Evolutionary conservation across 2,113 vertebrate species (phyloP), one percentile per base, ranked within the genome.

Genomic region (Dermatemys mawii): DNA sequence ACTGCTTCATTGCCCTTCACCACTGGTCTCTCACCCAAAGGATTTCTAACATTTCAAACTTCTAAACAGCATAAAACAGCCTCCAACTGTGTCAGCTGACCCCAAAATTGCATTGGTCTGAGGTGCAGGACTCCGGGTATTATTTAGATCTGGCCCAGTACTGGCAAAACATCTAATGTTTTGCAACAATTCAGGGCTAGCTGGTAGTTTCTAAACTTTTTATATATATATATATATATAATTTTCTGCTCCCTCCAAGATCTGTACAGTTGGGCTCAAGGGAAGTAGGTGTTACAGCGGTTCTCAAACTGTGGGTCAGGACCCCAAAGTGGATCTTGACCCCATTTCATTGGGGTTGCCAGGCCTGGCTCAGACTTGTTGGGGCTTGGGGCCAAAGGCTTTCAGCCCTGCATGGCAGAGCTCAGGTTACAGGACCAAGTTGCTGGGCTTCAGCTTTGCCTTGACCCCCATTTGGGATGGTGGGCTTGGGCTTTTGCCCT

Each of bases 11-110:
- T 79, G 35, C 84, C 32, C 5, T 80, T 76, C 49, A 73, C 2
- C 1, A 41, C 4, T 8, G 6, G 4, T 63, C 49, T 24, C 5
- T 2, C 3, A 93, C 29, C 38, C 32, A 38, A 81, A 88, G 76
- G 19, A n/a, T 11, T 2, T 14, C 3, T 24, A 60, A 8, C 1
- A 0, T 49, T 90, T 51, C 41, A 78, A 6, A 12, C 3, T 17
- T 78, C 70, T 81, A 12, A 82, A 63, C 78, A 84, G 35, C 46
- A 44, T 8, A 10, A 53, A 87, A 89, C 93, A 8, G 2, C 27
- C 73, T 84, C 12, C 54, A 73, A 84, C 94, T 4, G 1, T 49
- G 8, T 10, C 76, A 48, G 1, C 6, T 53, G 81, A 29, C 11
- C 46, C 17, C 4, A 92, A 80, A 88, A 90, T 86, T 35, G 41